Conservation (phyloP, 2,888 invertebrate species). For the Dysmachus trigonus region DNA sequence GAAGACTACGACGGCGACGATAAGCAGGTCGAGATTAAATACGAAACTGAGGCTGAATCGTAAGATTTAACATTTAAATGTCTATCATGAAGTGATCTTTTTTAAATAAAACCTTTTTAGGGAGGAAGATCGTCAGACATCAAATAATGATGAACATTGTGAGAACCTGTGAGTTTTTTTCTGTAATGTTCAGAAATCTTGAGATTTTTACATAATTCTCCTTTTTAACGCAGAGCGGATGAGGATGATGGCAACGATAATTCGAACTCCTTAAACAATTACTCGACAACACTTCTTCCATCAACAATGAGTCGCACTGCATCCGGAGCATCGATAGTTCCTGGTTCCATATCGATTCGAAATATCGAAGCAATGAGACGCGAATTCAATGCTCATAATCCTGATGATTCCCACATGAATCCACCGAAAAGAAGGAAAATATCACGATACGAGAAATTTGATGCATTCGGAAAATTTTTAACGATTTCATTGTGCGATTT, state of each 20-base stretch:
- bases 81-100: not conserved
- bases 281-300: not conserved
- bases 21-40: constrained; percentile 39
- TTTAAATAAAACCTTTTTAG: not conserved
- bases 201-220: not conserved
- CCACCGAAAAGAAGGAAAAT: constrained; percentile 47
- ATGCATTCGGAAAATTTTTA: constrained; percentile 63
- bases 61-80: constrained; percentile 14
- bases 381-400: not conserved
- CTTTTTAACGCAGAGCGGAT: constrained; percentile 44
- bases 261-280: not conserved
- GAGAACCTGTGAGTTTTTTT: constrained; percentile 3
- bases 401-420: constrained; percentile 32
- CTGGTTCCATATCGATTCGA: constrained; percentile 1
- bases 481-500: constrained; percentile 60
- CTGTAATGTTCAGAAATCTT: too few species aligned
- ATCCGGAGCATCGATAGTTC: not conserved
- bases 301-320: not conserved
- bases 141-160: constrained; percentile 8
- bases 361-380: constrained; percentile 45
- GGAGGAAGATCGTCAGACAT: constrained; percentile 10
- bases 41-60: constrained; percentile 47
- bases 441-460: constrained; percentile 54
- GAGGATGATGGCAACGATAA: constrained; percentile 41
- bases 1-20: constrained; percentile 27